Conservation (phyloP, 2,113 vertebrate species). For the Cichladusa arquata region DNA sequence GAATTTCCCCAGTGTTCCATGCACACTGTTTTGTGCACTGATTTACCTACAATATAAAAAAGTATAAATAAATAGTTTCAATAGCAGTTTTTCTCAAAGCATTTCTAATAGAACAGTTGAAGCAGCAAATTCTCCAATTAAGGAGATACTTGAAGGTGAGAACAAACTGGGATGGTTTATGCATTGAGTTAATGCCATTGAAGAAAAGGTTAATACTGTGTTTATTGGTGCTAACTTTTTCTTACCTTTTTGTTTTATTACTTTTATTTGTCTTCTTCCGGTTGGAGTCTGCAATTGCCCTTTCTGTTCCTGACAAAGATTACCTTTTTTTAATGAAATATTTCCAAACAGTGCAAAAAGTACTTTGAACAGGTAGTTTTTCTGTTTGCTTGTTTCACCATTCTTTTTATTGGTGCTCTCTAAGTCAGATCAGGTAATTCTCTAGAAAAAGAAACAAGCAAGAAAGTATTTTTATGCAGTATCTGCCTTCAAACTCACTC, state of each 20-base stretch:
- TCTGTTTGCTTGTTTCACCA: neutral
- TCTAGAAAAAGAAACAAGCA: neutral
- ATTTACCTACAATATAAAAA: neutral
- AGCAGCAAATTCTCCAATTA: neutral
- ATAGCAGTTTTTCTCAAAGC: neutral
- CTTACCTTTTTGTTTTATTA: neutral
- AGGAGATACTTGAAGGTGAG: neutral
- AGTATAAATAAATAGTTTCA: neutral
- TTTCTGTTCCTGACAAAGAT: neutral
- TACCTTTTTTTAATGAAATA: neutral
- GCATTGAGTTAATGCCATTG: neutral
- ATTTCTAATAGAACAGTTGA: neutral
- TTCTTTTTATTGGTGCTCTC: neutral
- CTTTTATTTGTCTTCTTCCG: neutral
- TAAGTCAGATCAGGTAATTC: neutral
- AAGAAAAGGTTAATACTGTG: neutral
- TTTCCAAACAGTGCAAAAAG: neutral
- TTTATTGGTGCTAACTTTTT: neutral
- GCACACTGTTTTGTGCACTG: neutral
- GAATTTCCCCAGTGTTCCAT: neutral
- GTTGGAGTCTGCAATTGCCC: neutral
- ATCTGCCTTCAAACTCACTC: neutral
- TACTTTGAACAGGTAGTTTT: neutral
- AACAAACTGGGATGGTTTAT: neutral
- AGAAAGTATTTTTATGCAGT: neutral